Evolutionary conservation across 2,888 invertebrate genomes (phyloP).

Genomic region (Nemotelus pantherinus): DNA sequence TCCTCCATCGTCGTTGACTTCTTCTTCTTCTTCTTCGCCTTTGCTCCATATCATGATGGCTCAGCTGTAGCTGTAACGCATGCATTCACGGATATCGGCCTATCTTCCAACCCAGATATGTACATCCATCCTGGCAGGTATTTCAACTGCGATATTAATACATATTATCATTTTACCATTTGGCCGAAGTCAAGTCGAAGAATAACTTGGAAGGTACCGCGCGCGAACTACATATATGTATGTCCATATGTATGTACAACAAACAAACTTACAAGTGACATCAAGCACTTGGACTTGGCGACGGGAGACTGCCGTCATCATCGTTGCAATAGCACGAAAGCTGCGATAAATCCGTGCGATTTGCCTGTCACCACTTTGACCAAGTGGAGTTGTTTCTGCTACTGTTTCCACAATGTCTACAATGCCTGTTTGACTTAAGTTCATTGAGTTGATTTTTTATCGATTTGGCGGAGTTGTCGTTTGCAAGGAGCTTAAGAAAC

Average conservation of each 20-base stretch:
- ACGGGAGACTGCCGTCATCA: not conserved
- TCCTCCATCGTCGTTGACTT: no score
- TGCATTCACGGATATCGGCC: not conserved
- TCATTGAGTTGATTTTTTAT: no score
- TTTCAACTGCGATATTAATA: not conserved
- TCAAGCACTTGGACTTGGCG: not conserved
- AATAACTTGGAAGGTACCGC: conserved; percentile 11
- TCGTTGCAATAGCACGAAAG: conserved; percentile 39
- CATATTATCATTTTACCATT: conserved; percentile 20
- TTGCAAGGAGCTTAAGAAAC: no score
- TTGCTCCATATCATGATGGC: no score
- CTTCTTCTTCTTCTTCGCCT: no score
- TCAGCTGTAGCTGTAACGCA: not conserved
- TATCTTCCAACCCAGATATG: no score
- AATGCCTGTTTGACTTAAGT: not conserved
- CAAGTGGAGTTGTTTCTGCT: conserved; percentile 44
- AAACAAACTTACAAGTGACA: not conserved
- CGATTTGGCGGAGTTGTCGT: not conserved
- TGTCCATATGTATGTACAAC: no score
- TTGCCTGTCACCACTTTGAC: conserved; percentile 44
- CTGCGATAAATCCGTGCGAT: conserved; percentile 43
- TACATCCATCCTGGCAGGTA: not conserved
- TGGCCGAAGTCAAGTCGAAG: not conserved
- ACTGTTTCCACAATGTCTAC: conserved; percentile 41
- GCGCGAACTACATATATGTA: not conserved